Percentiles rank a stretch among this genome's conserved stretches.
Conservation (phyloP, 2,113 vertebrate species). For the Trematocara marginatum region DNA sequence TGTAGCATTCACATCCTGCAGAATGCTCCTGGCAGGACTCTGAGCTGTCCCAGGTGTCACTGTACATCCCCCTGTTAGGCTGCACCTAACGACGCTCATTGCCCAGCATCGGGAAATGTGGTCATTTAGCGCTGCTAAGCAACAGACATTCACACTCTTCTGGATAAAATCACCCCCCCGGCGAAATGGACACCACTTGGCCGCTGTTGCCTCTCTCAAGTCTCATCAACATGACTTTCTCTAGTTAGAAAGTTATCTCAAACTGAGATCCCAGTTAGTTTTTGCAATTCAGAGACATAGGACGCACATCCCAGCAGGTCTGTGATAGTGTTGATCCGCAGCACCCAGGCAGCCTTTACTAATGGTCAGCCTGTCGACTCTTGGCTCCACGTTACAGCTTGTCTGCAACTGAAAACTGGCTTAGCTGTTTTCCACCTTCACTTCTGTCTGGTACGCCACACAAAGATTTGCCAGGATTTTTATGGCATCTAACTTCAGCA, state of each 20-base stretch:
- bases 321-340: neutral
- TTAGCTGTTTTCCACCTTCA: neutral
- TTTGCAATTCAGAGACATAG: neutral
- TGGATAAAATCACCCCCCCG: slow-evolving; percentile 15
- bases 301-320: neutral
- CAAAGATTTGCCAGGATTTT: neutral
- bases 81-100: slow-evolving; percentile 50
- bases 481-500: neutral
- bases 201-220: neutral
- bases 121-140: slow-evolving; percentile 57
- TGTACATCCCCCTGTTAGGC: slow-evolving; percentile 13
- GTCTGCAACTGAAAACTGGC: neutral
- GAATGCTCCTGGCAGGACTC: neutral
- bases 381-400: neutral
- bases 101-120: slow-evolving; percentile 27
- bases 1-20: neutral
- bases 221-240: neutral
- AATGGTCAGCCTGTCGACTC: neutral
- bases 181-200: slow-evolving; percentile 46
- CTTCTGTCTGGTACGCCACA: neutral
- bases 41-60: slow-evolving; percentile 40
- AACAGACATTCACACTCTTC: slow-evolving; percentile 38
- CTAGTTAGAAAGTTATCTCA: slow-evolving; percentile 8
- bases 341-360: neutral
- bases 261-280: neutral